These are phyloP conservation scores for Tenodera sinensis DNA, from an alignment of 2,888 invertebrate genomes.

Conservation along the genomic window DNA sequence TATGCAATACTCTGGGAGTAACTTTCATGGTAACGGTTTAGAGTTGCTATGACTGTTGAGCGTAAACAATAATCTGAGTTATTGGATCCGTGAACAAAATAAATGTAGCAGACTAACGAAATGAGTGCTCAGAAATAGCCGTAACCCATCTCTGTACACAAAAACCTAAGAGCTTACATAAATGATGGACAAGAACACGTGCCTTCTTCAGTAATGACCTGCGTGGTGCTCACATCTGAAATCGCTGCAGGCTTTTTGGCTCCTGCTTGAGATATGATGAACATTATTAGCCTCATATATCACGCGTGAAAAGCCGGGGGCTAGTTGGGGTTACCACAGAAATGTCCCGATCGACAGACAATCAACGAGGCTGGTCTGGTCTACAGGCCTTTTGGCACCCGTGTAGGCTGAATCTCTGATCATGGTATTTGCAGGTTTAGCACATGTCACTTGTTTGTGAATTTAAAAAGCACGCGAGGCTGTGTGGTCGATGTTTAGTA, in stretches of 20 bases:
- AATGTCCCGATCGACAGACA: neutral
- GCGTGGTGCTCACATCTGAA: neutral
- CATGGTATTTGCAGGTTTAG: neutral
- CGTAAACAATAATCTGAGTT: too few species aligned
- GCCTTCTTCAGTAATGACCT: neutral
- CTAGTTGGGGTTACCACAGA: neutral
- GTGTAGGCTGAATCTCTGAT: neutral
- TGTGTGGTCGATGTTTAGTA: too few species aligned
- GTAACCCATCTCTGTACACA: too few species aligned
- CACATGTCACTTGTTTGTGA: neutral
- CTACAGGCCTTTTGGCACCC: neutral
- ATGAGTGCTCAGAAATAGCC: too few species aligned
- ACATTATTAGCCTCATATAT: neutral
- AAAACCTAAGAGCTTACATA: too few species aligned
- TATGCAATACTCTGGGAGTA: too few species aligned
- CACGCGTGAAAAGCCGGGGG: neutral
- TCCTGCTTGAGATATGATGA: neutral
- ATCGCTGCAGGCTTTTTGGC: neutral
- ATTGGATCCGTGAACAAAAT: too few species aligned
- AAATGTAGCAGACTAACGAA: too few species aligned
- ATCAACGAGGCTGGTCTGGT: neutral
- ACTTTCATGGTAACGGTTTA: too few species aligned
- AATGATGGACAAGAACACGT: neutral
- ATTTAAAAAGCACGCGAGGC: too few species aligned
- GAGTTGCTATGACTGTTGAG: too few species aligned